Base-by-base conservation (phyloP, 2,797 vertebrate genomes). In the Sebastes flavidus region DNA sequence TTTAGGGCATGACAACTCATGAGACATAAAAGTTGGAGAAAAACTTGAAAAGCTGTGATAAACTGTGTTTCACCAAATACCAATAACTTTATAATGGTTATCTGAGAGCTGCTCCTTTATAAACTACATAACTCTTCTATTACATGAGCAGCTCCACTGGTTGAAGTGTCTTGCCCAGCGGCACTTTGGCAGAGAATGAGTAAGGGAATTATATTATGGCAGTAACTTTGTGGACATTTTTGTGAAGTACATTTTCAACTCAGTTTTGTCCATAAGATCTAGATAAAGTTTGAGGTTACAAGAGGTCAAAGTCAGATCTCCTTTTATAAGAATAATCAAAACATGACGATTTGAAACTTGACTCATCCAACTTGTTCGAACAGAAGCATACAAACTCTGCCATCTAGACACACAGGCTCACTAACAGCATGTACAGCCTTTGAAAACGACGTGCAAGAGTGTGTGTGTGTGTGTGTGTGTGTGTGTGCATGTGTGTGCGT, bases 261-360 rank as follows among this genome's bases (percentile, higher is more conserved):
- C 12, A 8, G 9, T 49, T 78, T 75, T 65, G 42, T 58, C 29
- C 16, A 38, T 49, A 30, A 56, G 54, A 49, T 80, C 56, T 42
- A 56, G 18, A 42, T 42, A 34, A 81, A 34, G 36, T 75, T 60
- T 74, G 25, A 78, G 73, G 46, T 77, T 46, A 66, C 25, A 60
- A 65, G 68, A 67, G 73, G 70, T 76, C 60, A 80, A 76, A 60
- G 69, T 86, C 32, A 75, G 66, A 83, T 69, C 11, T 36, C 7
- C 34, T 36, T 73, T 76, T 54, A 29, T 30, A 38, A 71, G 65
- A 79, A 77, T 68, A 68, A 75, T 81, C 55, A 83, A 20, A 63
- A 36, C 5, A 54, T 27, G 20, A 77, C 12, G 5, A 76, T 83
- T 74, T 84, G 46, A 77, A 87, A 82, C 58, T 70, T 79, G 77